A percentile compares a stretch with the other conserved stretches of the same genome.
phyloP scores from a whole-genome alignment of 2,113 vertebrate species.

The Pipa parva region DNA sequence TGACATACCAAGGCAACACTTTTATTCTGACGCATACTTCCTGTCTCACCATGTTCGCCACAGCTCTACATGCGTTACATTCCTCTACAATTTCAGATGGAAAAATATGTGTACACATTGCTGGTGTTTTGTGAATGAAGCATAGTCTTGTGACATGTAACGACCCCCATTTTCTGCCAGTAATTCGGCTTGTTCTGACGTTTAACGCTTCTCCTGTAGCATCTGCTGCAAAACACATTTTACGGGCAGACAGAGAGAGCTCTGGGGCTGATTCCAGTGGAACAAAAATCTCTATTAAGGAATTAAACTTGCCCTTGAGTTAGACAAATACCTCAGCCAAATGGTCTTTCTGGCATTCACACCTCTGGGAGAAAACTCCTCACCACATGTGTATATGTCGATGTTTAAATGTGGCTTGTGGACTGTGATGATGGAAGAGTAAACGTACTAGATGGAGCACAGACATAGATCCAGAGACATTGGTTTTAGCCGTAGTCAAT shows the following conservation, averaged over 20 bases:
- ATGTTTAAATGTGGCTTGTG: slow-evolving; percentile 19
- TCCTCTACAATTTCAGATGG: neutral
- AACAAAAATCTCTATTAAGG: slow-evolving; percentile 27
- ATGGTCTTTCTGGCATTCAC: slow-evolving; percentile 29
- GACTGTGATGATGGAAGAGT: slow-evolving; percentile 6
- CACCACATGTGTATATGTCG: slow-evolving; percentile 16
- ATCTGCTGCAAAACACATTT: slow-evolving; percentile 14
- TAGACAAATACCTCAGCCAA: slow-evolving; percentile 28
- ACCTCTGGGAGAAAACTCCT: slow-evolving; percentile 28
- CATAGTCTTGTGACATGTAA: slow-evolving; percentile 33
- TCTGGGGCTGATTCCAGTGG: neutral
- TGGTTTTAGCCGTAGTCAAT: slow-evolving; percentile 36
- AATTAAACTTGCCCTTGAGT: slow-evolving; percentile 16
- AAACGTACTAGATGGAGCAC: slow-evolving; percentile 3
- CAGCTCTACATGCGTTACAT: slow-evolving; percentile 10
- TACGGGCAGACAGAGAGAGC: slow-evolving; percentile 10
- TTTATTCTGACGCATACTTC: slow-evolving; percentile 9
- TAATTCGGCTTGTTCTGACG: slow-evolving; percentile 25
- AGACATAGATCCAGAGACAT: slow-evolving; percentile 26
- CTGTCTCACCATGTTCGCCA: slow-evolving; percentile 1
- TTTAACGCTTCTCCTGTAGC: slow-evolving; percentile 5
- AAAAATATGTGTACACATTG: slow-evolving; percentile 6
- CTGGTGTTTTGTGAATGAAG: slow-evolving; percentile 25
- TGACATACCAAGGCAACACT: slow-evolving; percentile 1
- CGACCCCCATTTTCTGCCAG: slow-evolving; percentile 16